Evolutionary conservation across 2,888 invertebrate genomes (phyloP).

Genomic region (Hirtodrosophila cameraria): DNA sequence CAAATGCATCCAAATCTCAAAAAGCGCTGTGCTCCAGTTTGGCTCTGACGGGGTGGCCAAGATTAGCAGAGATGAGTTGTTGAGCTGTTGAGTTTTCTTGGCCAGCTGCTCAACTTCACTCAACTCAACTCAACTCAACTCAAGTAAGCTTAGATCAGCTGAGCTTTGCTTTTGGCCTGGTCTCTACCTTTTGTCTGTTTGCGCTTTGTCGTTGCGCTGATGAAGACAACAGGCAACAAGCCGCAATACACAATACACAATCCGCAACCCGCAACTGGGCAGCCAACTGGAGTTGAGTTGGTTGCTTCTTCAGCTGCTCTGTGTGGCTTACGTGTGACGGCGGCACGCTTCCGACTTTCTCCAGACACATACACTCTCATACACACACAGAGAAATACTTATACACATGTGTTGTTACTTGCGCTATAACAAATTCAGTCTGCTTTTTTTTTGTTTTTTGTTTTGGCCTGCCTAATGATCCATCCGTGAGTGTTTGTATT

Average conservation of each 20-base stretch:
- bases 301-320: slow-evolving; percentile 69
- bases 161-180: slow-evolving; percentile 27
- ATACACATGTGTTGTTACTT: slow-evolving; percentile 15
- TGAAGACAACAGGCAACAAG: slow-evolving; percentile 41
- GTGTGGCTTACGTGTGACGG: slow-evolving; percentile 64
- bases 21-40: slow-evolving; percentile 60
- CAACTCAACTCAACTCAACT: no score
- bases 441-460: slow-evolving; percentile 51
- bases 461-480: slow-evolving; percentile 74
- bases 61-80: slow-evolving; percentile 34
- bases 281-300: slow-evolving; percentile 25
- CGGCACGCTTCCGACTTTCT: slow-evolving; percentile 76
- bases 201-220: slow-evolving; percentile 55
- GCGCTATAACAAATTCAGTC: slow-evolving; percentile 75
- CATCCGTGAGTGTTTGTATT: slow-evolving; percentile 58
- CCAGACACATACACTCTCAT: slow-evolving; percentile 48
- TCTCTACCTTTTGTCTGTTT: slow-evolving; percentile 15
- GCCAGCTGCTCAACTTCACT: no score
- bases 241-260: slow-evolving; percentile 23
- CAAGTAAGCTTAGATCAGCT: slow-evolving; percentile 1
- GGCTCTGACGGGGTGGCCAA: slow-evolving; percentile 41
- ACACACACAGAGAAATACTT: slow-evolving; percentile 8
- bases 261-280: slow-evolving; percentile 33
- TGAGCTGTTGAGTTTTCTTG: slow-evolving; percentile 21
- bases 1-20: background rate